Conservation (phyloP, 2,113 vertebrate species). For the Rousettus leschenaultii region DNA sequence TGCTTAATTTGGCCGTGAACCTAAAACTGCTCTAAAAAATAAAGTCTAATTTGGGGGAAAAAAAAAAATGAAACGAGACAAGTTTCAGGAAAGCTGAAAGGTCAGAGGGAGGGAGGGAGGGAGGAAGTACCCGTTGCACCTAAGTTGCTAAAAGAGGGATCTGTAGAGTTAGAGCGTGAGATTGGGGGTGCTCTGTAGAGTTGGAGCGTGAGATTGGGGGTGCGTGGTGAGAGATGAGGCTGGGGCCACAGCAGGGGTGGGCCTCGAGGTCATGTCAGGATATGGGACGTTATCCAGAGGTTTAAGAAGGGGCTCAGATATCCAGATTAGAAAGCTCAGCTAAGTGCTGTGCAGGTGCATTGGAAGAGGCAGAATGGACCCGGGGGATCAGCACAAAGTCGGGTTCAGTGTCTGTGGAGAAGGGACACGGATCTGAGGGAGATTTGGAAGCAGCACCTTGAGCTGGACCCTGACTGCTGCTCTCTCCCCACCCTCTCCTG, state of each 20-base stretch:
- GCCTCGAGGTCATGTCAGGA: not conserved
- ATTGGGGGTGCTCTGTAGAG: not conserved
- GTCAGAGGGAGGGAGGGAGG: no score
- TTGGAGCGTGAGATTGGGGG: not conserved
- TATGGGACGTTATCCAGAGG: not conserved
- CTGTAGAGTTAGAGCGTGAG: fast-evolving
- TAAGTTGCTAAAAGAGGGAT: not conserved
- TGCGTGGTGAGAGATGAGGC: not conserved
- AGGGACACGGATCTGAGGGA: not conserved
- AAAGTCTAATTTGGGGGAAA: not conserved
- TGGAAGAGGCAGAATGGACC: not conserved
- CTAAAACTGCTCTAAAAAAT: not conserved
- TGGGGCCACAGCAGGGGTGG: not conserved
- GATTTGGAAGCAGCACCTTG: not conserved
- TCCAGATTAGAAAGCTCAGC: not conserved
- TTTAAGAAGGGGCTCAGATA: not conserved
- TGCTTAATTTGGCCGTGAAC: not conserved
- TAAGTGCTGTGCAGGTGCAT: not conserved
- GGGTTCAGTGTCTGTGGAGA: not conserved
- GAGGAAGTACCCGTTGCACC: not conserved
- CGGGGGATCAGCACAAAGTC: not conserved
- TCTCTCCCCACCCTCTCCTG: conserved; percentile 9
- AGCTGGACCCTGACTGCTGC: not conserved
- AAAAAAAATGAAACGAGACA: not conserved
- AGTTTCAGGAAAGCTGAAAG: not conserved